Base-by-base conservation (phyloP, 2,888 invertebrate genomes). In the Mechanitis messenoides region DNA sequence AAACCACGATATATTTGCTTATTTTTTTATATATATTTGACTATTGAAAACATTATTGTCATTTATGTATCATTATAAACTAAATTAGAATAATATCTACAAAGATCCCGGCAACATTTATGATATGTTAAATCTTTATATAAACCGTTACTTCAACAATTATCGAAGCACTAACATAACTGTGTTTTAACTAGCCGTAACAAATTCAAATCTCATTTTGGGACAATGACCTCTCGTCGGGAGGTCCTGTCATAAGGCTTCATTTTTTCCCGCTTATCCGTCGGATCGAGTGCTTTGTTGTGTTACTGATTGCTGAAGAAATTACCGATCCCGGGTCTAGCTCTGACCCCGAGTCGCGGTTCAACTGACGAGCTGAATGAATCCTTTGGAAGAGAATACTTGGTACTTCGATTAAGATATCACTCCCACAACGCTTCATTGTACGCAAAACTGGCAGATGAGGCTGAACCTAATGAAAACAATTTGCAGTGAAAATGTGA, bases 201-300 rank as follows among this genome's bases (percentile, higher is more conserved):
- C 55, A 33, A 58, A 63, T 63, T 60, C 56, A 58, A 63, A 63
- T 64, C 45, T 59, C 56, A 61, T 57, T 60, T 64, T 56, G 62
- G 66, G 56, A 33, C 66, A 61, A 55, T 53, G 68, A 69, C 67
- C 67, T 67, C 69, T n/a, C 69, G 60, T 67, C 65, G 58, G 65
- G 68, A 67, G 70, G 67, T 69, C 68, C 66, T 65, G 68, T 68
- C 61, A 53, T 50, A 53, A 55, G 33, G 54, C 59, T 58, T 65
- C 65, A 66, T 69, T 67, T 71, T 70, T 68, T 64, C 66, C 64
- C 66, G 67, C 67, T 70, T 68, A 70, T 71, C 71, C 64, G 60
- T 63, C 61, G 66, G 63, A 64, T 67, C 68, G 59, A 63, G 53
- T 59, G 57, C 66, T 71, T 70, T 71, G 69, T 69, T 64, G 67